Base-by-base conservation (phyloP, 2,797 vertebrate species). In the Glossophaga mutica region DNA sequence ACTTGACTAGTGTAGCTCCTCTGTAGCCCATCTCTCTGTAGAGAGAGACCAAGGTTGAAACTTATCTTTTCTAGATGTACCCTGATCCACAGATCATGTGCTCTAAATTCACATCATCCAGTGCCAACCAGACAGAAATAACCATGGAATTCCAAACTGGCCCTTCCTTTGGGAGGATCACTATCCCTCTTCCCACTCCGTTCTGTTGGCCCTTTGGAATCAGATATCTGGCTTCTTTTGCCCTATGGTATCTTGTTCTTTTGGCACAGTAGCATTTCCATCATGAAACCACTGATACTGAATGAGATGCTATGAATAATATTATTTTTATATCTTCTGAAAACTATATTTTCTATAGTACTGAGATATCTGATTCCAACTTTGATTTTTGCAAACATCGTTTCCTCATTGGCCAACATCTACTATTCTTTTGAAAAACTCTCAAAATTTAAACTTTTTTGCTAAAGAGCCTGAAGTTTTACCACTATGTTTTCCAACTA, bases 301-400 rank as follows among this genome's bases (percentile, higher is more conserved):
- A 83, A 87, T n/a, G n/a, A 85, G 18, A 83, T n/a, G 79, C 24
- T 85, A 4, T 57, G 29, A 90, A 57, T 71, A 4, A 19, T 79
- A 52, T 44, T 83, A 48, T 88, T 87, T 94, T 91, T 76, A 74
- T 77, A 57, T 39, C 55, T 95, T 81, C 52, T 91, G 81, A 96
- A 89, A 91, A 50, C 68, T 68, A 14, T 19, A 85, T 96, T 95
- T 93, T 39, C 37, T 62, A 8, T 93, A 90, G 93, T 87, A 90
- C 19, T n/a, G 52, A 55, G 52, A 22, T 55, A 55, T 55, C 52
- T 55, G 21, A 55, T 55, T 55, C 21, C 52, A 92, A 48, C 59
- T 95, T 83, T 59, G 19, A 62, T 34, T 59, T 87, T 92, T 86
- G 2, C 24, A 90, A 10, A 78, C 22, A 79, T 76, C 14, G 62